phyloP scores from a whole-genome alignment of 1,140 invertebrate genomes.

The Camponotus vicinus region DNA sequence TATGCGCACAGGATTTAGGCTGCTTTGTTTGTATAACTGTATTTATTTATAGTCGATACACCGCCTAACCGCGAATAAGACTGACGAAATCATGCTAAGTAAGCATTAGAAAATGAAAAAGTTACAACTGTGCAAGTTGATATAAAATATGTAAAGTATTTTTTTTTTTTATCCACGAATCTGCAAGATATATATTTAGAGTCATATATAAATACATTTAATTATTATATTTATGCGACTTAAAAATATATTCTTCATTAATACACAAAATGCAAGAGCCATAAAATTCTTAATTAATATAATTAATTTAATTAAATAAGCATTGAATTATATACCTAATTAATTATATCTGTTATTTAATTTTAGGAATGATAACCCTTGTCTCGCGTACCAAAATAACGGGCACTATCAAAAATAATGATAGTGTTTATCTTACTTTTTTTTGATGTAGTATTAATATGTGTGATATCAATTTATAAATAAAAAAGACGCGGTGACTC shows the following conservation, averaged over 20 bases:
- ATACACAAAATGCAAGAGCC: neutral
- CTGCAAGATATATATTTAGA: neutral
- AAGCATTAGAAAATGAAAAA: neutral
- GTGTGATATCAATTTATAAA: slow-evolving; percentile 30
- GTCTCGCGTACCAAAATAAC: neutral
- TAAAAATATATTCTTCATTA: neutral
- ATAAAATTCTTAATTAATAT: neutral
- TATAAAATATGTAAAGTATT: neutral
- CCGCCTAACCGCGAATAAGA: neutral
- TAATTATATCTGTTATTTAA: neutral
- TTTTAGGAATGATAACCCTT: neutral
- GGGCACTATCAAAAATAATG: neutral
- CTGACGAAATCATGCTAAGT: neutral
- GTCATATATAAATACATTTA: neutral
- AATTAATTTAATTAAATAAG: no score
- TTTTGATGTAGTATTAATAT: slow-evolving; percentile 21
- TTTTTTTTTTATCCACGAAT: neutral
- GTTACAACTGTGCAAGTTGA: neutral
- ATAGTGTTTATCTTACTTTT: slow-evolving; percentile 17
- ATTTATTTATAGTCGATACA: slow-evolving; percentile 61
- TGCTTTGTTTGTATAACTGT: slow-evolving; percentile 59
- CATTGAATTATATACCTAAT: neutral
- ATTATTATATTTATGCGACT: neutral
- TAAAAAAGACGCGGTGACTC: slow-evolving; percentile 41
- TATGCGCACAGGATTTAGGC: slow-evolving; percentile 56